phyloP scores from a whole-genome alignment of 2,888 invertebrate species.

The Ectobius pallidus region DNA sequence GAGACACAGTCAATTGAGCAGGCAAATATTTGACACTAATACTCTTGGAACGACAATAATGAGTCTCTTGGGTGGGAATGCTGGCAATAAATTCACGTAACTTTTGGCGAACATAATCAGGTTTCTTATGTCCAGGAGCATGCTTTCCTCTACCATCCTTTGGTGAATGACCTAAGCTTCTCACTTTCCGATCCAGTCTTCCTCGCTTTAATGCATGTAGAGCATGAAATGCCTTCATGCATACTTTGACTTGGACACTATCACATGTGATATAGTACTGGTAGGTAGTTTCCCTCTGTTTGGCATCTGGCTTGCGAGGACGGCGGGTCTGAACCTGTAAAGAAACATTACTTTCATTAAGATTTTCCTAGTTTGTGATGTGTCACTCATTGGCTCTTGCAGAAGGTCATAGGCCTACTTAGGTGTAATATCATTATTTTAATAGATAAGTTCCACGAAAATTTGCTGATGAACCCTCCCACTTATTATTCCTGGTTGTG shows the following conservation, averaged over 20 bases:
- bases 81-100: conserved; percentile 19
- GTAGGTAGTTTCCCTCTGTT: conserved; percentile 13
- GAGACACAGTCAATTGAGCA: conserved; percentile 20
- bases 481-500: too few relatives aligned
- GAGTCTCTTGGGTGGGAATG: background rate
- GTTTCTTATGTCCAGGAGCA: conserved; percentile 1
- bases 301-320: conserved; percentile 17
- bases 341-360: conserved; percentile 9
- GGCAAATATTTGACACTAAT: conserved; percentile 14
- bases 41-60: conserved; percentile 10
- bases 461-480: too few relatives aligned
- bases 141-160: conserved; percentile 13
- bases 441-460: too few relatives aligned
- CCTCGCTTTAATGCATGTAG: conserved; percentile 14
- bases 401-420: too few relatives aligned
- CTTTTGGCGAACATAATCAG: background rate
- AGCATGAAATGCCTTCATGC: conserved; percentile 14
- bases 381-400: background rate
- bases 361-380: background rate
- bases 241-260: background rate
- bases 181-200: conserved; percentile 10
- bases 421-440: too few relatives aligned
- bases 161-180: background rate
- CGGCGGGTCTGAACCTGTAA: conserved; percentile 17
- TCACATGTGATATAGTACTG: conserved; percentile 17